Evolutionary conservation across 2,113 vertebrate genomes (phyloP).

Genomic region (Opisthocomus hoazin): DNA sequence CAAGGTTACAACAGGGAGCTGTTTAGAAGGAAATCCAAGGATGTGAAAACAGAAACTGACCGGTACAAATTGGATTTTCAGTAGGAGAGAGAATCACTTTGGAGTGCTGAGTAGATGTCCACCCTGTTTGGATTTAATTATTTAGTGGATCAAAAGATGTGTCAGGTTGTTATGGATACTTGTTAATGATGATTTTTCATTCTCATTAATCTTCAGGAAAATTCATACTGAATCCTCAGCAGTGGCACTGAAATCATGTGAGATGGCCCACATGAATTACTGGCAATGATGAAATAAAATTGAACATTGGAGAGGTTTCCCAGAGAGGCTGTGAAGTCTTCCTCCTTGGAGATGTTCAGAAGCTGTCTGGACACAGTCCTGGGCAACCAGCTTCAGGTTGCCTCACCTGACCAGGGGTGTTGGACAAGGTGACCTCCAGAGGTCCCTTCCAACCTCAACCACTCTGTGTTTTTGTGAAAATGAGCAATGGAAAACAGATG

Average conservation of each 20-base stretch:
- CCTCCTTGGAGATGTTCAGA: background rate
- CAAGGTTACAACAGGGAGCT: background rate
- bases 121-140: background rate
- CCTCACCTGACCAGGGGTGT: background rate
- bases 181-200: background rate
- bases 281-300: background rate
- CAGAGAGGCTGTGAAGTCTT: background rate
- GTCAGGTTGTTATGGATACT: background rate
- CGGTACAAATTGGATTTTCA: background rate
- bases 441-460: background rate
- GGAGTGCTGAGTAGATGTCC: background rate
- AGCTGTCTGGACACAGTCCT: background rate
- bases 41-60: background rate
- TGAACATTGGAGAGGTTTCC: background rate
- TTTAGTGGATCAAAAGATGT: background rate
- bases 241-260: background rate
- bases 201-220: background rate
- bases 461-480: background rate
- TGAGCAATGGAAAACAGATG: background rate
- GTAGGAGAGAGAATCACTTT: background rate
- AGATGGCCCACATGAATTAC: background rate
- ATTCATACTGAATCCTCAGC: background rate
- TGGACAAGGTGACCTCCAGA: background rate
- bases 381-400: background rate
- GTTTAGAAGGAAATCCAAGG: background rate